phyloP scores from a whole-genome alignment of 2,113 vertebrate genomes.

The Rattus norvegicus region GRCr8 NC_086022.1:23846001-23846500 shows the following conservation, averaged over 20 bases:
- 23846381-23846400: slow-evolving; percentile 53
- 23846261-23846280: slow-evolving; percentile 23
- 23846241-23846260: slow-evolving; percentile 50
- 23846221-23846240: slow-evolving; percentile 55
- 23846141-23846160: slow-evolving; percentile 46
- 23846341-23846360: slow-evolving; percentile 39
- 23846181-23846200: slow-evolving; percentile 28
- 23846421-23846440: slow-evolving; percentile 60
- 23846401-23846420: slow-evolving; percentile 61
- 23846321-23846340: slow-evolving; percentile 69
- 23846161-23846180: slow-evolving; percentile 58
- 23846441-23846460: not conserved
- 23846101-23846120: slow-evolving; percentile 65
- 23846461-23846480: slow-evolving; percentile 15
- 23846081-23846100: slow-evolving; percentile 47
- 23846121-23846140: not conserved
- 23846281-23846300: slow-evolving; percentile 37
- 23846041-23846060: slow-evolving; percentile 29
- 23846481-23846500: slow-evolving; percentile 23
- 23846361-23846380: slow-evolving; percentile 40
- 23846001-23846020: slow-evolving; percentile 51
- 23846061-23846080: slow-evolving; percentile 44
- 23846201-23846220: slow-evolving; percentile 24
- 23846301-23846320: slow-evolving; percentile 55
- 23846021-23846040: slow-evolving; percentile 34